Percentiles rank a stretch among this genome's conserved stretches.
These are phyloP conservation scores for Eidolon helvum DNA, from an alignment of 2,113 vertebrate genomes.

Conservation along the genomic window DNA sequence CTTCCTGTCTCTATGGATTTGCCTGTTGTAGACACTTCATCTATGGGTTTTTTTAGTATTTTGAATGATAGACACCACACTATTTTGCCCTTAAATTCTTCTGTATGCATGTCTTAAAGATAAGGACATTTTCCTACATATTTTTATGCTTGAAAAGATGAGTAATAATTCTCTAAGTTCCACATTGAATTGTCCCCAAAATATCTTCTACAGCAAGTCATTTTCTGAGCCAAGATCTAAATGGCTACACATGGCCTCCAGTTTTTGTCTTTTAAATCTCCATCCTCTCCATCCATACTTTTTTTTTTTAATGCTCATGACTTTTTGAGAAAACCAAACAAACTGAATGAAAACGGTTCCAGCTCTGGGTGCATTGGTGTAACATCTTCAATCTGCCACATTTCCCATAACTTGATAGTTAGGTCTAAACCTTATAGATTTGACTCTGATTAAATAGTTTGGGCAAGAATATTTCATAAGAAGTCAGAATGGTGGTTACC, in stretches of 20 bases:
- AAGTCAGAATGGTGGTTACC: not conserved
- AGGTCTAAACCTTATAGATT: not conserved
- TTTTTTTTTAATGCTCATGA: not conserved
- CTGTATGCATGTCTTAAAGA: not conserved
- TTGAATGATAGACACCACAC: not conserved
- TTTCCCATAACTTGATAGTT: not conserved
- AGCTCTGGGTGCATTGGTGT: not conserved
- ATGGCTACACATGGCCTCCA: not conserved
- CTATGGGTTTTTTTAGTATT: not conserved
- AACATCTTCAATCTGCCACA: fast-evolving
- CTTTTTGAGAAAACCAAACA: not conserved
- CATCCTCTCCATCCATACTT: not conserved
- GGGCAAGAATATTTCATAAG: not conserved
- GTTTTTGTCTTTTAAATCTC: not conserved
- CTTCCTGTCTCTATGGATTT: not conserved
- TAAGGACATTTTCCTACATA: not conserved
- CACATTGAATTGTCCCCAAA: not conserved
- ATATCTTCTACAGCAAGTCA: not conserved
- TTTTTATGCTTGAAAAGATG: not conserved
- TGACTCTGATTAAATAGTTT: not conserved
- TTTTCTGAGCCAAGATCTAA: not conserved
- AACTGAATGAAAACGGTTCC: not conserved
- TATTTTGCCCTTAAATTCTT: not conserved
- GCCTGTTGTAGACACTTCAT: not conserved
- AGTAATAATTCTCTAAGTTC: not conserved